These are phyloP conservation scores for Panagrolaimus sp. DNA, from an alignment of 1,140 invertebrate species.

Conservation along the genomic window DNA sequence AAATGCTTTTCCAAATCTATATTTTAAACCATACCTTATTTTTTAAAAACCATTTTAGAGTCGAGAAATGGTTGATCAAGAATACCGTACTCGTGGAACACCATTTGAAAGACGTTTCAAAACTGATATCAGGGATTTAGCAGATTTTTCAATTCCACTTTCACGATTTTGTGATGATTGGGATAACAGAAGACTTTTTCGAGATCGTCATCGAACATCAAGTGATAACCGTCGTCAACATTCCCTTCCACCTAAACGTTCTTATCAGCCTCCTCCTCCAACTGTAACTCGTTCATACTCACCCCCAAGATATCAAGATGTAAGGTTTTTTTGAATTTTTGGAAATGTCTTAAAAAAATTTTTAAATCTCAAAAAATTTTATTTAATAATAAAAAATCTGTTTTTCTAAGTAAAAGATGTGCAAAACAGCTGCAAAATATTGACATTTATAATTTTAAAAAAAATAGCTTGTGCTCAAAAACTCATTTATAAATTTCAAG, in stretches of 20 bases:
- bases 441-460: too few relatives aligned
- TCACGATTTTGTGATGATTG: slow-evolving; percentile 10
- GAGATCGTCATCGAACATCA: neutral
- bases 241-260: slow-evolving; percentile 5
- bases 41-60: slow-evolving; percentile 3
- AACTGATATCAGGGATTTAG: neutral
- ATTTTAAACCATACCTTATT: neutral
- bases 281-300: neutral
- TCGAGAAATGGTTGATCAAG: slow-evolving; percentile 9
- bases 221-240: neutral
- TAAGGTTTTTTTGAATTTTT: too few relatives aligned
- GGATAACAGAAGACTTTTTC: neutral
- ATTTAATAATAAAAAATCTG: too few relatives aligned
- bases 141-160: slow-evolving; percentile 5
- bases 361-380: too few relatives aligned
- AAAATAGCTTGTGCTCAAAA: too few relatives aligned
- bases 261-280: slow-evolving; percentile 4
- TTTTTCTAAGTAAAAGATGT: too few relatives aligned
- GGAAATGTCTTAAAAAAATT: too few relatives aligned
- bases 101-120: slow-evolving; percentile 4
- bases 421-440: too few relatives aligned
- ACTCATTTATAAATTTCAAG: too few relatives aligned
- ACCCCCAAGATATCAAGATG: too few relatives aligned
- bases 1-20: too few relatives aligned
- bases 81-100: slow-evolving; percentile 10